Percentiles rank a stretch among this genome's conserved stretches.
Evolutionary conservation across 2,113 vertebrate species (phyloP).

Genomic region (Tychaedon coryphoeus): DNA sequence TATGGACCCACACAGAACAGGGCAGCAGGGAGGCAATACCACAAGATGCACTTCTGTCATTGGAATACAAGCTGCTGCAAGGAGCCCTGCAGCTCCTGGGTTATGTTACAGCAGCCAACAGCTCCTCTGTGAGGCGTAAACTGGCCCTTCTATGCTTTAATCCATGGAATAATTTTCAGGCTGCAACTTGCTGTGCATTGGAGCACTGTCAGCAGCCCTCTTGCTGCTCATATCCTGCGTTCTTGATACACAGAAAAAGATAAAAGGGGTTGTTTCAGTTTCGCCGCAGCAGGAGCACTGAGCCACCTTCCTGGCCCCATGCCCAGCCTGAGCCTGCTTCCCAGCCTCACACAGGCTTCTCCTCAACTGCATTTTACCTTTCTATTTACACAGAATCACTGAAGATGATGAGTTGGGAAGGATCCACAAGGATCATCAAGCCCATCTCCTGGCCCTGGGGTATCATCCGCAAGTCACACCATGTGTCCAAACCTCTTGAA

Average conservation of each 20-base stretch:
- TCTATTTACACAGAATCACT: not conserved
- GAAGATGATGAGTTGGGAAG: not conserved
- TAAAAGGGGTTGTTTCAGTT: not conserved
- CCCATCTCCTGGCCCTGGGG: not conserved
- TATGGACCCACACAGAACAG: not conserved
- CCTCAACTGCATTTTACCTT: not conserved
- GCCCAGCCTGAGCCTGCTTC: not conserved
- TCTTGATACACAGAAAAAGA: not conserved
- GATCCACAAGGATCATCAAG: not conserved
- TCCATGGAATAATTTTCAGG: not conserved
- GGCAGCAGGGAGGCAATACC: not conserved
- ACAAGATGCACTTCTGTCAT: not conserved
- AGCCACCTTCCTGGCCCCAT: not conserved
- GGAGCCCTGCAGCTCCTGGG: not conserved
- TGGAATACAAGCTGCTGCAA: not conserved
- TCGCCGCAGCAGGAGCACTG: fast-evolving
- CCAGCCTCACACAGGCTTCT: not conserved
- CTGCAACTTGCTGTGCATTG: not conserved
- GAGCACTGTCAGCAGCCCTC: not conserved
- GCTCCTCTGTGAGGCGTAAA: conserved; percentile 43
- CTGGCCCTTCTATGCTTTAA: not conserved
- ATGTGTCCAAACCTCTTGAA: not conserved
- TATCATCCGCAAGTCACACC: not conserved
- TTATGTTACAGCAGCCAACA: conserved; percentile 3
- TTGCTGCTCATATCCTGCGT: fast-evolving